Evolutionary conservation across 2,113 vertebrate species (phyloP).

Genomic region (Sturnira hondurensis): DNA sequence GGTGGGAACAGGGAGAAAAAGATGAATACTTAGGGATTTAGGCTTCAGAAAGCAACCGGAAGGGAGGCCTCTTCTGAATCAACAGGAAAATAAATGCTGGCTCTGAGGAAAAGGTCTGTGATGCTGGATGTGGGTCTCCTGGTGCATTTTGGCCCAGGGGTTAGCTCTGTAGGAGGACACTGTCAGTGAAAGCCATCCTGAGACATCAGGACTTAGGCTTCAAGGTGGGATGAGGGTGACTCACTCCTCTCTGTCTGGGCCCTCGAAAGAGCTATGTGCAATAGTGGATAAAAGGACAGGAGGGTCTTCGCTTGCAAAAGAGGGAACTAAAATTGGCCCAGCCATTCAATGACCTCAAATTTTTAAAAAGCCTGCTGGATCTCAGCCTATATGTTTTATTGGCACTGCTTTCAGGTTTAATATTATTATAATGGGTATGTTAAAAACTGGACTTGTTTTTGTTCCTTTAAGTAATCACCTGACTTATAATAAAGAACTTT

Average conservation of each 20-base stretch:
- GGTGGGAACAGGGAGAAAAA: background rate
- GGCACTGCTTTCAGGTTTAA: background rate
- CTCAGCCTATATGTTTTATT: background rate
- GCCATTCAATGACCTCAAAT: background rate
- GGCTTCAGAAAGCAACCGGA: background rate
- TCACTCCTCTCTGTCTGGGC: background rate
- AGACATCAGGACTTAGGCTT: background rate
- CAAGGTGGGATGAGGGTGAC: background rate
- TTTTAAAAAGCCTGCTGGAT: background rate
- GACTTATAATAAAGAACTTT: background rate
- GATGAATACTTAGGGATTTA: background rate
- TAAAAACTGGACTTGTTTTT: conserved; percentile 18
- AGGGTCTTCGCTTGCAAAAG: background rate
- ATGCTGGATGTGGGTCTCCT: background rate
- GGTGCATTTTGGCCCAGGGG: background rate
- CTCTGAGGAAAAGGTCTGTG: background rate
- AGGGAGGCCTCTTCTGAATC: background rate
- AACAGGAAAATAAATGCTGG: background rate
- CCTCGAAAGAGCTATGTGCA: background rate
- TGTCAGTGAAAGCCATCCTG: background rate
- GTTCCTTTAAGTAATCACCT: conserved; percentile 14
- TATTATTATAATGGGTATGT: background rate
- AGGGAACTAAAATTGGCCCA: background rate
- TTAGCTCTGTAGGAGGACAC: background rate
- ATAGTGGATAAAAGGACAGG: background rate